Evolutionary conservation across 2,113 vertebrate species (phyloP), one percentile per base, ranked within the genome.

Genomic region (Ciconia maguari): DNA sequence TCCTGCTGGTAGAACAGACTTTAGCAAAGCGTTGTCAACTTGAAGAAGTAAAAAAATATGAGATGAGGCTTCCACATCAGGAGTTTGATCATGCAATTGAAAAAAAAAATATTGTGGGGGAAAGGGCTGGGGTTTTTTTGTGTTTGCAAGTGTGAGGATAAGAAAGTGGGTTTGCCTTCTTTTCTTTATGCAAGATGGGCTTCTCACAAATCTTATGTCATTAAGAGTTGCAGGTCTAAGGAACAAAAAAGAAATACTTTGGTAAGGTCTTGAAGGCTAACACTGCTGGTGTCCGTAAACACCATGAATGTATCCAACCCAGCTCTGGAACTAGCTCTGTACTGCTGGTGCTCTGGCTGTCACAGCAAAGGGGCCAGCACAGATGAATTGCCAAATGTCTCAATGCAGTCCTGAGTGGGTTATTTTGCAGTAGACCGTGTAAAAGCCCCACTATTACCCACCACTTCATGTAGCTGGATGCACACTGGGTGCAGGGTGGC

Each of bases 41-140:
- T 48, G 36, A 83, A 92, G 7, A 74, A 69, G 19, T 4, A 29
- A 64, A 89, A 75, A 54, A 20, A 10, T 1, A 21, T 0, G 8
- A 83, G 27, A 49, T 58, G 22, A 71, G 26, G 15, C 27, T 61
- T 89, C 69, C 60, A 55, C 8, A 61, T 52, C 41, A 69, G 61
- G 25, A 74, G 29, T 51, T 61, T 26, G 24, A 49, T 70, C 26
- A 49, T 1, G 2, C 0, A 0, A 7, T 10, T 65, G 13, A 17
- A n/a, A 90, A 83, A 58, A 41, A 65, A 34, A 14, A 38, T 26
- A 42, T 4, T 62, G 30, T 4, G 7, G 7, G 22, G 21, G 17
- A 51, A 77, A 49, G 6, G 5, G 10, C 2, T 7, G 6, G 15
- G 19, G 0, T 0, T 2, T 26, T 48, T 89, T 57, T 77, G 16